Base-by-base conservation (phyloP, 2,888 invertebrate genomes). In the Biston stratarius region DNA sequence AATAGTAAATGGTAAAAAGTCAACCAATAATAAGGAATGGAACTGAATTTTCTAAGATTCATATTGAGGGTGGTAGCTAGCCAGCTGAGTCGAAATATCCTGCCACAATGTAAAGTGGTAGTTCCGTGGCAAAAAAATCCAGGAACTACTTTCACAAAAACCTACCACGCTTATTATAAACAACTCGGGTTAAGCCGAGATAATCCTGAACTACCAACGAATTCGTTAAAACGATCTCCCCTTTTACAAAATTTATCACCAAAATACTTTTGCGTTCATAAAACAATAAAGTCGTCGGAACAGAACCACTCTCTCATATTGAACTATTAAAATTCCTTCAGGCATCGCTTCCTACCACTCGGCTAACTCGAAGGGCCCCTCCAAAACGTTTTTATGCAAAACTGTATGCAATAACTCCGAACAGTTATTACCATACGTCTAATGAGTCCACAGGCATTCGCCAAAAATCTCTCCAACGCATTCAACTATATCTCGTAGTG, bases 381-480 rank as follows among this genome's bases (percentile, higher is more conserved):
- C 71, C 67, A 57, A 66, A 71, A 49, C 77, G 79, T 85, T 86
- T 89, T 90, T 90, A 91, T 91, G 91, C 90, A 89, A 91, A 91
- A 89, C 82, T 80, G 75, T 75, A 78, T 80, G 86, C 86, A 84
- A 87, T 90, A 90, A 87, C 84, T 81, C 78, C 72, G 70, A 56
- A 38, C 69, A 67, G 80, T 81, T 78, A 79, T 86, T 77, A 79
- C 83, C 79, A 74, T 74, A 76, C 80, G 80, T 73, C 79, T 88
- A 86, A 88, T 88, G 85, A 86, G 80, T 79, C 75, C 76, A 77
- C 72, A 75, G 71, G 78, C 77, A 82, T 83, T 77, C 77, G 77
- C 44, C 64, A 74, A 74, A 76, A 36, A 38, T 24, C 38, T 38
- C 8, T 6, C 38, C 6, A 6, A 6, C 9, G 38, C 38, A 38